Conservation (phyloP, 2,888 invertebrate genomes). For the Dorcus parallelipipedus region DNA sequence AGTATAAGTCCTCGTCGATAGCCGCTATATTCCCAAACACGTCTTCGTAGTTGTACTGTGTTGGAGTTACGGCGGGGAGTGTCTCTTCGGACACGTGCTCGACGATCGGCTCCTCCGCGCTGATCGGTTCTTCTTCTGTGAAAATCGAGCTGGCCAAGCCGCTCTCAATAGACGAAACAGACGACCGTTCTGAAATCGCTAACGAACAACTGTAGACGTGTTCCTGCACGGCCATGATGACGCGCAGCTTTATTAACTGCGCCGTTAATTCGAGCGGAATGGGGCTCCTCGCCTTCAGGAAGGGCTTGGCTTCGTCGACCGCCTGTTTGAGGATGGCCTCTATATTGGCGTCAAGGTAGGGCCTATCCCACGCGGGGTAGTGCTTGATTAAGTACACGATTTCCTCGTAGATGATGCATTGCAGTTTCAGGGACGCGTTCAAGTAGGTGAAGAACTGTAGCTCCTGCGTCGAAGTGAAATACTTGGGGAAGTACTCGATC, state of each 20-base stretch:
- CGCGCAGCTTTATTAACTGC: conserved; percentile 10
- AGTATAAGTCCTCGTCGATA: too few species aligned
- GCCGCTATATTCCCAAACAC: too few species aligned
- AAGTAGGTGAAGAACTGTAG: conserved; percentile 8
- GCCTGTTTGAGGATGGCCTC: conserved; percentile 9
- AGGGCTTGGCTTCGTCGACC: conserved; percentile 7
- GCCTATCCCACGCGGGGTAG: conserved; percentile 15
- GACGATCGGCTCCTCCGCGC: too few species aligned
- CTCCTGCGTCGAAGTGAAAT: conserved; percentile 8
- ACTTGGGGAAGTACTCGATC: conserved; percentile 10
- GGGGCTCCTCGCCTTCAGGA: conserved; percentile 6
- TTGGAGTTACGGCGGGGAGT: too few species aligned
- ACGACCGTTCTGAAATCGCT: too few species aligned
- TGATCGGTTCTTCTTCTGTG: too few species aligned
- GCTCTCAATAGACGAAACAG: too few species aligned
- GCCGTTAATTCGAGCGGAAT: conserved; percentile 15
- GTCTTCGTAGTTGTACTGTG: too few species aligned
- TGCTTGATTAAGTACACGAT: conserved; percentile 14
- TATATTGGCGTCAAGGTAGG: conserved; percentile 6
- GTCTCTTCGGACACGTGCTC: too few species aligned
- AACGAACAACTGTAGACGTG: conserved; percentile 2
- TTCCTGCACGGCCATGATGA: conserved; percentile 9
- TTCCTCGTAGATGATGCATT: conserved; percentile 17
- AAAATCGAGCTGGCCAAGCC: too few species aligned
- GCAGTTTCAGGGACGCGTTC: neutral